phyloP scores from a whole-genome alignment of 2,113 vertebrate species.

The Morone chrysops region DNA sequence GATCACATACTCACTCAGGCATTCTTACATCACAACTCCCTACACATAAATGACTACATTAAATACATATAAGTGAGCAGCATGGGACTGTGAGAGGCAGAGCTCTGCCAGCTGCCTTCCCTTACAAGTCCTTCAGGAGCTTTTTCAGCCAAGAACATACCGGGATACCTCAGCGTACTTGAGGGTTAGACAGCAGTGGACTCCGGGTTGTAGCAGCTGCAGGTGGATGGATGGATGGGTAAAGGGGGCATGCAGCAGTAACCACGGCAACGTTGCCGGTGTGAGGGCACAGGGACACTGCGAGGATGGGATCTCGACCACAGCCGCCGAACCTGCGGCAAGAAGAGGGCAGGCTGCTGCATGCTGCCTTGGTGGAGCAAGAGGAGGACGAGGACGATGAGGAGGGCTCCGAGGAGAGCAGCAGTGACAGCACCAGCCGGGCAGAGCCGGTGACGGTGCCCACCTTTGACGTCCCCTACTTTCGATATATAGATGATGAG shows the following conservation, averaged over 20 bases:
- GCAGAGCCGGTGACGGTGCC: conserved; percentile 87
- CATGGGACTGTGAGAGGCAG: conserved; percentile 64
- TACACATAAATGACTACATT: conserved; percentile 78
- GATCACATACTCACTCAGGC: conserved; percentile 71
- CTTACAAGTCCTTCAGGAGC: conserved; percentile 30
- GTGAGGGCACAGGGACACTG: conserved; percentile 66
- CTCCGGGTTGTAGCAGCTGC: conserved; percentile 43
- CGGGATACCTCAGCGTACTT: conserved; percentile 38
- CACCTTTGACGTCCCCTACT: conserved; percentile 98
- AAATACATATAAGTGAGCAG: conserved; percentile 69
- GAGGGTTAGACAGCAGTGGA: conserved; percentile 57
- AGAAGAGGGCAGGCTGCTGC: conserved; percentile 84
- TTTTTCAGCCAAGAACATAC: conserved; percentile 26
- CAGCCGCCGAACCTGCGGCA: conserved; percentile 83
- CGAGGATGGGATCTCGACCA: conserved; percentile 89
- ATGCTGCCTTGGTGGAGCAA: conserved; percentile 85
- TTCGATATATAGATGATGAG: conserved; percentile 98
- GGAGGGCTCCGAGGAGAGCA: conserved; percentile 74
- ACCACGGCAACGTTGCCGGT: conserved; percentile 75
- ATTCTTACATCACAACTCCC: conserved; percentile 85
- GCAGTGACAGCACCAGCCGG: conserved; percentile 72
- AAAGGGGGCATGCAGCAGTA: conserved; percentile 73
- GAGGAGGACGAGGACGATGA: conserved; percentile 85
- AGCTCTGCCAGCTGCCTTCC: conserved; percentile 67
- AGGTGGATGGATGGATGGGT: conserved; percentile 57